Conservation (phyloP, 2,888 invertebrate species). For the Xanthorhoe spadicearia region DNA sequence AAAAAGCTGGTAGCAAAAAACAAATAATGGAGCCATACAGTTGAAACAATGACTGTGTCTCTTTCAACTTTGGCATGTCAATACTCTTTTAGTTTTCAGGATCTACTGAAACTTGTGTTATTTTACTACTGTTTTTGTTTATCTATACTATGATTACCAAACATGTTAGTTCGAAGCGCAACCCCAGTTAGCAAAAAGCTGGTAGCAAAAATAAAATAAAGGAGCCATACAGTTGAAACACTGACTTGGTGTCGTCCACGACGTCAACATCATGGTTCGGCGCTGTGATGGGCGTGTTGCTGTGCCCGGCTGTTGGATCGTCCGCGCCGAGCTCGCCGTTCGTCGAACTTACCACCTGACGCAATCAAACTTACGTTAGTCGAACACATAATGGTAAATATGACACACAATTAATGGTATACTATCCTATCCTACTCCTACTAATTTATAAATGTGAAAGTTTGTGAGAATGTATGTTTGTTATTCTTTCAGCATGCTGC, state of each 20-base stretch:
- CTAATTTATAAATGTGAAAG: too few relatives aligned
- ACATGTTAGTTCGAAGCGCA: conserved; percentile 12
- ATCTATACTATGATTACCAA: too few relatives aligned
- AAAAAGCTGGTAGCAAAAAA: background rate
- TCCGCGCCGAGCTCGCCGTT: conserved; percentile 98
- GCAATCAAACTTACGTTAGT: background rate
- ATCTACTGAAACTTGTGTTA: too few relatives aligned
- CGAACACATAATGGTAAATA: too few relatives aligned
- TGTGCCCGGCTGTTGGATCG: conserved; percentile 98
- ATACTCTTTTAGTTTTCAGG: too few relatives aligned
- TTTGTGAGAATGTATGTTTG: too few relatives aligned
- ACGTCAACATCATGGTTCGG: conserved; percentile 96
- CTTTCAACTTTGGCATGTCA: background rate
- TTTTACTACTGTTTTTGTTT: too few relatives aligned
- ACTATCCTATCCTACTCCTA: too few relatives aligned
- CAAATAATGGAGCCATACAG: background rate
- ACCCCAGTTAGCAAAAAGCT: conserved; percentile 40
- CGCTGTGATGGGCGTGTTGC: conserved; percentile 98
- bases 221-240: conserved; percentile 81
- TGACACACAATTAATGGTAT: too few relatives aligned
- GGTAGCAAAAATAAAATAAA: conserved; percentile 59
- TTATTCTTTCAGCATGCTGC: too few relatives aligned
- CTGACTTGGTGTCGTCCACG: conserved; percentile 99
- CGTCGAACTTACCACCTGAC: conserved; percentile 97
- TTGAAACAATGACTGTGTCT: background rate